Evolutionary conservation across 2,797 vertebrate genomes (phyloP), one percentile per base, ranked within the genome.

Genomic region (Chromis chromis): DNA sequence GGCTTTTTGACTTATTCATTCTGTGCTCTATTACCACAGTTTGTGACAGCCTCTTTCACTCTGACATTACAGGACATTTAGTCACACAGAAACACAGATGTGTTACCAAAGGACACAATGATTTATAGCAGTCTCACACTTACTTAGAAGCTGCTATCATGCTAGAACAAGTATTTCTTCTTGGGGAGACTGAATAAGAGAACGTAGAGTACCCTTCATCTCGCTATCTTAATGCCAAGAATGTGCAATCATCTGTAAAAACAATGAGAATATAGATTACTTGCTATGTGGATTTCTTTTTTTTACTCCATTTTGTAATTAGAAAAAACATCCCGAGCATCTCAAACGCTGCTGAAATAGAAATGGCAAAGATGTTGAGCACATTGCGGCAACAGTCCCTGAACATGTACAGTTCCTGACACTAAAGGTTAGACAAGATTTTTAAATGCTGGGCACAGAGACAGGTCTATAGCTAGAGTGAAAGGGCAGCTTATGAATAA

Each of bases 401-500:
- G 61, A 83, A 65, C 74, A 73, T 57, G 61, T 65, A 60, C 67
- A 60, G 63, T 58, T 71, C 0, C 27, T 85, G 75, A 87, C 75
- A 78, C 56, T 65, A 79, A 86, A 89, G 83, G 86, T 84, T 78
- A 76, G 77, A 76, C 21, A 28, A 27, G 62, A 77, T 65, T 83
- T 87, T 89, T 72, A 76, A 88, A 88, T 79, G 71, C 81, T 76
- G 73, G 50, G 52, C 82, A 65, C 79, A 84, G 73, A 75, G 61
- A 21, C 44, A 0, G 58, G 67, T 78, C 62, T 72, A 62, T 70
- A 74, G 61, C 76, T 53, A 13, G 66, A 76, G 61, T 65, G 70
- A 91, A 91, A 90, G 84, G 83, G 68, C 75, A 77, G 62, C 67
- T 76, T 81, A 85, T 90, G 79, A 89, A 89, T 83, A 88, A 82